Evolutionary conservation across 1,140 invertebrate genomes (phyloP).

Genomic region (Ptiloglossa arizonensis): DNA sequence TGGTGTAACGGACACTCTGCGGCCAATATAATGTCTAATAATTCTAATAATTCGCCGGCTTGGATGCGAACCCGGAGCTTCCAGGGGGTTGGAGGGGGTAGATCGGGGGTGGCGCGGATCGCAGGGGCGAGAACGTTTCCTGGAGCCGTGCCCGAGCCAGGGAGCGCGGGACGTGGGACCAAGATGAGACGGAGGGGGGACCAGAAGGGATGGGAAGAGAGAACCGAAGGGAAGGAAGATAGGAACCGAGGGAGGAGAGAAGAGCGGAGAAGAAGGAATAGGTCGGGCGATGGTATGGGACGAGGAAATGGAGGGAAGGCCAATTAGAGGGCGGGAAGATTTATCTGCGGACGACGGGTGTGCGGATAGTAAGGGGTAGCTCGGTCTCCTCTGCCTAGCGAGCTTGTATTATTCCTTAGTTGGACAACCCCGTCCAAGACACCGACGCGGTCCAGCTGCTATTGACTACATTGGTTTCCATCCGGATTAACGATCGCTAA

Average conservation of each 20-base stretch:
- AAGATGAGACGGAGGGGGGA: constrained; percentile 63
- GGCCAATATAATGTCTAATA: constrained; percentile 81
- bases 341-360: constrained; percentile 81
- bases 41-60: constrained; percentile 78
- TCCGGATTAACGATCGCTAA: constrained; percentile 55
- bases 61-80: constrained; percentile 48
- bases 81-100: background rate
- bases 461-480: constrained; percentile 61
- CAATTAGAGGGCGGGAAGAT: constrained; percentile 82
- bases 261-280: constrained; percentile 69
- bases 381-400: constrained; percentile 68
- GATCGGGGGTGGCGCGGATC: constrained; percentile 13
- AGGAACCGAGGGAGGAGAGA: constrained; percentile 51
- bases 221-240: constrained; percentile 68
- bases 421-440: constrained; percentile 72
- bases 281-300: constrained; percentile 72
- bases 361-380: constrained; percentile 78
- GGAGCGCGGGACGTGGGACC: constrained; percentile 55
- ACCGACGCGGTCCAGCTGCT: constrained; percentile 76
- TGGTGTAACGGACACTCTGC: constrained; percentile 76
- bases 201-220: constrained; percentile 55
- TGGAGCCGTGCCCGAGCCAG: constrained; percentile 77
- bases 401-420: constrained; percentile 78
- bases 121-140: constrained; percentile 71
- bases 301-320: constrained; percentile 80